Conservation (phyloP, 2,888 invertebrate species). For the Cosmia trapezina region DNA sequence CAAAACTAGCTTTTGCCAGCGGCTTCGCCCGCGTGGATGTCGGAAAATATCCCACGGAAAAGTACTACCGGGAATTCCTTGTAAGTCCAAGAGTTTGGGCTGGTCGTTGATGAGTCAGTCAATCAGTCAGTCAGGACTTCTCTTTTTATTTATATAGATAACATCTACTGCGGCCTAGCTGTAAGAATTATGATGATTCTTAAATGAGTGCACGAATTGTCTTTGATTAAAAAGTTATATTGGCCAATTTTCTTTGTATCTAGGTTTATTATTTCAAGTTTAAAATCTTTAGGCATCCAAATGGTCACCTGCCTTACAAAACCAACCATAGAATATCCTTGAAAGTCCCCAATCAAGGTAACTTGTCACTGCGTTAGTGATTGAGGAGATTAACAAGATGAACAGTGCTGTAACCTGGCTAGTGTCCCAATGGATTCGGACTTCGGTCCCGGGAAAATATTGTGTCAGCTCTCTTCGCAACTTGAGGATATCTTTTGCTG, state of each 20-base stretch:
- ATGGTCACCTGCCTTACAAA: background rate
- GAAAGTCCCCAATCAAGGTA: constrained; percentile 40
- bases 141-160: no score
- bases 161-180: background rate
- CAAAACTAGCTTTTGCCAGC: no score
- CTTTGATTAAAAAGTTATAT: background rate
- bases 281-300: background rate
- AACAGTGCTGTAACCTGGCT: constrained; percentile 32
- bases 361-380: constrained; percentile 43
- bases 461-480: constrained; percentile 34
- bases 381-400: constrained; percentile 57
- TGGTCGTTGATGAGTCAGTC: no score
- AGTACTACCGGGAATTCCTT: no score
- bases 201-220: background rate
- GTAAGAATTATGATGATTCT: background rate
- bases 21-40: no score
- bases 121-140: no score
- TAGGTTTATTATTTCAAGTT: background rate
- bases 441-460: constrained; percentile 42
- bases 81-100: no score
- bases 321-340: constrained; percentile 19
- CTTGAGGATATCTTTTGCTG: constrained; percentile 20
- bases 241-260: no score
- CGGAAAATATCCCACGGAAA: no score
- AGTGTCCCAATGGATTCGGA: constrained; percentile 44